Base-by-base conservation (phyloP, 2,888 invertebrate genomes). In the Agrypnus murinus region DNA sequence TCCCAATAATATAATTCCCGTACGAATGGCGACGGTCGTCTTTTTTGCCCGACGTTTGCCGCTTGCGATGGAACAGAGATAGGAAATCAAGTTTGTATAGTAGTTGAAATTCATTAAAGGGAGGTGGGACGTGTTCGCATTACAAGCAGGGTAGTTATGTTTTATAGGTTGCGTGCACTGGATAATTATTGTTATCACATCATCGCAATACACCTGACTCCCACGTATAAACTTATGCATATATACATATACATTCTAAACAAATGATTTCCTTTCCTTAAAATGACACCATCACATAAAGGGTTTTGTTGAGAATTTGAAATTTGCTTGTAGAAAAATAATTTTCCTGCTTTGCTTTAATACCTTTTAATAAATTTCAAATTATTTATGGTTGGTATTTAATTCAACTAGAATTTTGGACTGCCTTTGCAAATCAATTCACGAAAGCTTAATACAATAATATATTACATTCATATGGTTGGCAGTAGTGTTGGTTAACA, bases 141-240 rank as follows among this genome's bases (percentile, higher is more conserved):
- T 71, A 71, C 66, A 59, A 58, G 45, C 31, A 60, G 53, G 59
- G 69, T 60, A 59, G 65, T 69, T 72, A 63, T 66, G 50, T 66
- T 73, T 71, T 70, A 70, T 67, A 67, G 64, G 48, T 71, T 68
- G 73, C 73, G 73, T 73, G 73, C 68, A 62, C 43, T 50, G 62
- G 45, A 65, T 73, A 73, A 71, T 73, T 71, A 73, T 65, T 65
- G 73, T 71, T 73, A 73, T 73, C 73, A 69, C 73, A 69, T 68
- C 62, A 73, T 73, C 73, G 73, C 73, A 71, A 65, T 71, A 65
- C 73, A 71, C 59, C 64, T 65, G 57, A 59, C 64, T 73, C 73
- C 50, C 73, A 73, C 71, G 69, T 62, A 64, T 31, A 38, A 57
- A 43, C 59, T 43, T 14, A 46, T 15, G 34, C 60, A 50, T 36